Conservation (phyloP, 1,140 invertebrate genomes). For the Onthophagus taurus region DNA sequence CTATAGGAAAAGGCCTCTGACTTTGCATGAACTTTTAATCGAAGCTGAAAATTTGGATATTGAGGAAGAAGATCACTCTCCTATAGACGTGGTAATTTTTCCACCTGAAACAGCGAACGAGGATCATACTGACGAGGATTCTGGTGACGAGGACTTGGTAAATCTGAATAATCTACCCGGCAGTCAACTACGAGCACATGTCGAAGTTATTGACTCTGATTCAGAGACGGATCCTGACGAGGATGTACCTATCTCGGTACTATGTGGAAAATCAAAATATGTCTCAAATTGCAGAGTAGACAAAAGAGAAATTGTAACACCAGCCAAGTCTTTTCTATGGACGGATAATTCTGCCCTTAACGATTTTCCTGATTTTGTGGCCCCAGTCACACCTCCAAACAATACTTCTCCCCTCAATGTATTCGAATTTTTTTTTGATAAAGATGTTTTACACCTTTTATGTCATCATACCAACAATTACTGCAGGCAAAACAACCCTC, state of each 20-base stretch:
- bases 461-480: constrained; percentile 12
- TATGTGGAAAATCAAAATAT: neutral
- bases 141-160: constrained; percentile 18
- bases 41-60: constrained; percentile 14
- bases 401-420: constrained; percentile 9
- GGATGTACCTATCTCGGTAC: constrained; percentile 10
- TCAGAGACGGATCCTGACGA: constrained; percentile 12
- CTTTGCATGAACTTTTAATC: constrained; percentile 13
- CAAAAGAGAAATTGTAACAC: neutral
- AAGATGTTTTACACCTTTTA: constrained; percentile 10
- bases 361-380: constrained; percentile 5
- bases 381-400: constrained; percentile 3
- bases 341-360: neutral
- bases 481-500: constrained; percentile 7
- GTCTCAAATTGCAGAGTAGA: constrained; percentile 2
- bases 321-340: neutral
- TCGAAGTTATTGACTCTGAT: constrained; percentile 4
- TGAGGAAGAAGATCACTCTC: constrained; percentile 1
- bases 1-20: constrained; percentile 15
- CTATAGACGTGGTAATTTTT: constrained; percentile 14
- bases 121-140: constrained; percentile 16
- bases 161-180: constrained; percentile 14
- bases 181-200: constrained; percentile 10
- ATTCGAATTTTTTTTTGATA: constrained; percentile 14
- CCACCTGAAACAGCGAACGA: constrained; percentile 13